Conservation (phyloP, 2,888 invertebrate species). For the Hypercompe scribonia region DNA sequence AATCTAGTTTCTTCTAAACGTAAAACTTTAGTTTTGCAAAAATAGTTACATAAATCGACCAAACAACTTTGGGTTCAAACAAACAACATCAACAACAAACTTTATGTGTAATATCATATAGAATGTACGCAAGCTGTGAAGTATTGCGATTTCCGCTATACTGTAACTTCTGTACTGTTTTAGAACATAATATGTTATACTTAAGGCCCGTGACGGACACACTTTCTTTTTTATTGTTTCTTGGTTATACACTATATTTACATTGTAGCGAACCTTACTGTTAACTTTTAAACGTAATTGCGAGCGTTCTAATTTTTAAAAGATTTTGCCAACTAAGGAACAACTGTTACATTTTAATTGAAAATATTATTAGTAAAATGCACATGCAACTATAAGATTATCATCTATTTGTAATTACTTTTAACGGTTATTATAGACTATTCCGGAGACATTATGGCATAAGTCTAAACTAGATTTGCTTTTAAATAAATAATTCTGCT, state of each 20-base stretch:
- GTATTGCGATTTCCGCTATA: constrained; percentile 28
- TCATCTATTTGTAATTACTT: neutral
- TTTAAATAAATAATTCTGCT: too few species aligned
- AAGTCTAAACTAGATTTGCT: too few species aligned
- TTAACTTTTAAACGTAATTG: neutral
- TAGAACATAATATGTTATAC: constrained; percentile 33
- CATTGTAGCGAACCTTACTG: constrained; percentile 4
- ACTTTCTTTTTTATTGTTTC: constrained; percentile 45
- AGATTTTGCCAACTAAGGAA: neutral
- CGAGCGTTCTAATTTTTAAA: neutral
- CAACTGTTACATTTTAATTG: neutral
- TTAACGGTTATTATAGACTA: too few species aligned
- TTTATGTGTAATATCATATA: constrained; percentile 17
- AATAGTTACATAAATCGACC: neutral
- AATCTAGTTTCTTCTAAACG: too few species aligned
- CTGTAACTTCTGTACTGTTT: constrained; percentile 31
- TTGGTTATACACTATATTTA: constrained; percentile 18
- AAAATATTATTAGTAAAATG: too few species aligned
- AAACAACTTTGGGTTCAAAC: neutral
- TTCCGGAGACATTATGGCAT: neutral
- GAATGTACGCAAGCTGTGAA: constrained; percentile 16
- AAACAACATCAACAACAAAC: too few species aligned
- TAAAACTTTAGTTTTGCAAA: neutral
- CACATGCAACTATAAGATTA: neutral
- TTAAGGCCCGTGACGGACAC: constrained; percentile 39